A percentile compares a stretch with the other conserved stretches of the same genome.
Evolutionary conservation across 2,113 vertebrate genomes (phyloP).

Genomic region (Petrocephalus microphthalmus): DNA sequence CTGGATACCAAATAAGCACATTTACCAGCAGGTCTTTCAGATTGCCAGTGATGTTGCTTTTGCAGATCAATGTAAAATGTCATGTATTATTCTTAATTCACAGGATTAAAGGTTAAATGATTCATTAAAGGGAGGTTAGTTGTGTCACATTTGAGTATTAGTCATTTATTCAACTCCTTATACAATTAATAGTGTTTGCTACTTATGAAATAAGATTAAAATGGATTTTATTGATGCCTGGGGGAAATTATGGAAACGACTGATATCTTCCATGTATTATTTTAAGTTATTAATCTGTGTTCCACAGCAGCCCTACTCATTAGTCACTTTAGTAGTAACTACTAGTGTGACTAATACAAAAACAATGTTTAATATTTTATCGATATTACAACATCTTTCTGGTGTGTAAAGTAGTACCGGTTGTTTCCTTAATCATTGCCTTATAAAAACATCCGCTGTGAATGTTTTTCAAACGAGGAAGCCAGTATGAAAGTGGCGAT

Average conservation of each 20-base stretch:
- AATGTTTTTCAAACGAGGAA: neutral
- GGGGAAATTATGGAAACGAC: neutral
- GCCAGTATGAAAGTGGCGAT: neutral
- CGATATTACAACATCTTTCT: neutral
- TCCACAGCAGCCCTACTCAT: neutral
- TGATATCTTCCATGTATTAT: neutral
- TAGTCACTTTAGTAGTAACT: neutral
- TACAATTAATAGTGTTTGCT: neutral
- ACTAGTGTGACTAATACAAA: neutral
- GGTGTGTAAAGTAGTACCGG: neutral
- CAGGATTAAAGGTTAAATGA: neutral
- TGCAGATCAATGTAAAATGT: neutral
- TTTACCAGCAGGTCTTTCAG: neutral
- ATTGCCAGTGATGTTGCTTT: neutral
- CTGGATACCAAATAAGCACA: neutral
- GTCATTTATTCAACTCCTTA: neutral
- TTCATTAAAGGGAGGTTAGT: neutral
- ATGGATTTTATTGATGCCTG: neutral
- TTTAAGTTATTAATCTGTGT: neutral
- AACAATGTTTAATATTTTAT: neutral
- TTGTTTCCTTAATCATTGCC: neutral
- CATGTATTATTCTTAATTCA: constrained; percentile 11
- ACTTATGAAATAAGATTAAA: neutral
- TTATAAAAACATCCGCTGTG: neutral
- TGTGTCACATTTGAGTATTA: neutral